Base-by-base conservation (phyloP, 2,113 vertebrate genomes). In the Chaetops frenatus region DNA sequence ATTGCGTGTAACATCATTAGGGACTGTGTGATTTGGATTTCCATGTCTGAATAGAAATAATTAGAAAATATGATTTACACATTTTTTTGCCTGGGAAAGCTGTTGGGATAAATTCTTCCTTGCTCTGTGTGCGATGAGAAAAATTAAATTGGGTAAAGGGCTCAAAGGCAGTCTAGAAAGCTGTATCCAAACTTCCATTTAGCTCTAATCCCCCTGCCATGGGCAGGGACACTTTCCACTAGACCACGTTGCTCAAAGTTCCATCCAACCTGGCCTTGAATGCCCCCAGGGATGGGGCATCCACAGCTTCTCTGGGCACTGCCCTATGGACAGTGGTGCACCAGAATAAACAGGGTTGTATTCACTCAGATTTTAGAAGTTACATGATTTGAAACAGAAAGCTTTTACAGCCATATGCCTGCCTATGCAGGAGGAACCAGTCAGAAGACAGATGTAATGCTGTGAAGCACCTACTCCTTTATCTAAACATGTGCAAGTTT, bases 1-100 rank as follows among this genome's bases (percentile, higher is more conserved):
- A 86, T 50, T 90, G 69, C 2, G 2, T 88, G 44, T 78, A 96
- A 90, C 80, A 60, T 71, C 85, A 94, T 95, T 78, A 94, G 82
- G 56, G 80, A 73, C 94, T 95, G 80, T 92, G 83, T 90, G 88
- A 93, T 93, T 78, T 74, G 72, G 88, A 92, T 88, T 94, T 71
- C 76, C 80, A 70, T 60, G 76, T 93, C 60, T 90, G 83, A 95
- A 95, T 62, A 87, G 71, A 95, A 95, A 77, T 84, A 86, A 95
- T 88, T 90, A 94, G 58, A 88, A 94, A 95, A 92, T 56, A 86
- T 5, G 24, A 90, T 71, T 83, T 48, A 62, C 40, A 42, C 58
- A 72, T 90, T 79, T 53, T 89, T 85, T 36, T 11, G 10, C 62
- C 64, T 70, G 24, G 50, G 29, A 74, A 78, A 67, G 48, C 90